Conservation (phyloP, 2,888 invertebrate genomes). For the Cosmopolites sordidus region DNA sequence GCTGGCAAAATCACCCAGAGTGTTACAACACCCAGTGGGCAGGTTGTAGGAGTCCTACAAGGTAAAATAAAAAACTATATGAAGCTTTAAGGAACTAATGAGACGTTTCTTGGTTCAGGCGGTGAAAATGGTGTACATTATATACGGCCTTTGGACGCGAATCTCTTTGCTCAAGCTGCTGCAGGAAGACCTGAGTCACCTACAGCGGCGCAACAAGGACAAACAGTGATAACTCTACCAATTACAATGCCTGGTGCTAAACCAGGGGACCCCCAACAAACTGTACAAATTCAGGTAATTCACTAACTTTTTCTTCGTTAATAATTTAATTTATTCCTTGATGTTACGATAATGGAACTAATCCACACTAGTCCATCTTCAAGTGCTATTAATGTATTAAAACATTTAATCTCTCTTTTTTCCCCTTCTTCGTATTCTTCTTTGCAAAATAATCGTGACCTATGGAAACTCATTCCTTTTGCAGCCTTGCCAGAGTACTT, state of each 20-base stretch:
- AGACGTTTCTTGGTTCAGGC: conserved; percentile 30
- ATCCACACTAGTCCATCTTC: no score
- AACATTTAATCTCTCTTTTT: no score
- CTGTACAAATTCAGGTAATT: conserved; percentile 67
- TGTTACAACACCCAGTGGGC: conserved; percentile 60
- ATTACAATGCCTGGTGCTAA: conserved; percentile 72
- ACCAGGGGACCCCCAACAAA: conserved; percentile 71
- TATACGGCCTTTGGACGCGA: conserved; percentile 60
- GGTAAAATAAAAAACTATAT: no score
- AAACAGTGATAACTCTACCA: conserved; percentile 72
- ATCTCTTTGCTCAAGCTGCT: conserved; percentile 48
- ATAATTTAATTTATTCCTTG: no score
- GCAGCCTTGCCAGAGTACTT: no score
- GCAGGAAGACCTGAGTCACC: conserved; percentile 28
- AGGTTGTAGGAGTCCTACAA: conserved; percentile 67
- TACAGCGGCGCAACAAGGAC: conserved; percentile 41
- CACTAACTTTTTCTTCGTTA: no score
- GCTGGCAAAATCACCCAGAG: conserved; percentile 68
- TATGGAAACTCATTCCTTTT: no score
- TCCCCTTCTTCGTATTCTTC: no score
- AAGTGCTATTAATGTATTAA: no score
- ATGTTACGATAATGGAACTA: no score
- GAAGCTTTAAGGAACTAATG: no score
- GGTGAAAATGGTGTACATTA: conserved; percentile 74
- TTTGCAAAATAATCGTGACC: no score